Base-by-base conservation (phyloP, 2,113 vertebrate species). In the Calonectris borealis region DNA sequence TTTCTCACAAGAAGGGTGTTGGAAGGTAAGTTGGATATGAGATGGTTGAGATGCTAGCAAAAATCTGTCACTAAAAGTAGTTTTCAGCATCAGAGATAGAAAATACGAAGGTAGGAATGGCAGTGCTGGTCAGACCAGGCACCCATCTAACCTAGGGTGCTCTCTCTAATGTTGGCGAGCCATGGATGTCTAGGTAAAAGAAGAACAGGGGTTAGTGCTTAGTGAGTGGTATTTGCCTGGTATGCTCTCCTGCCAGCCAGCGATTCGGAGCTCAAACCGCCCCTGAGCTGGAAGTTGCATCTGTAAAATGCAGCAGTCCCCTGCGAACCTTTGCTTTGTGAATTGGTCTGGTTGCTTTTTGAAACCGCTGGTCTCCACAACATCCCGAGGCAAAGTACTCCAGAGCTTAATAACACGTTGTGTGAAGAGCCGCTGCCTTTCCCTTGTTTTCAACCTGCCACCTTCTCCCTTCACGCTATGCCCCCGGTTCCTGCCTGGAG, bases 381-480 rank as follows among this genome's bases (percentile, higher is more conserved):
- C 81, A 76, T 83, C 73, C 66, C 0, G 2, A 69, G 93, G 44
- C 52, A 31, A 79, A 82, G 65, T 20, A 48, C 61, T 72, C 48
- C 29, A 22, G 66, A 57, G 70, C 49, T 55, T 64, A 91, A 55
- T 78, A 42, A 48, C 51, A 65, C 0, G 0, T 27, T 60, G 40
- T 31, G 18, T 68, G 49, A 38, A 83, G 66, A 87, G 24, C 40
- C 2, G 18, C 73, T 94, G 66, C 54, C 36, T 95, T 84, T 38
- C 58, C 62, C 70, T 91, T 87, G 58, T 90, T 75, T 85, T 52
- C 70, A 75, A 38, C 80, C 68, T 82, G 69, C 60, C 65, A 62
- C 70, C 73, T 66, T 40, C 75, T 83, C 1, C 1, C 36, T 36
- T 38, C 68, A 25, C 0, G 0, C 24, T 14, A 7, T 60, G 51